Conservation (phyloP, 2,888 invertebrate genomes). For the Rhimphoctona megacephalus region DNA sequence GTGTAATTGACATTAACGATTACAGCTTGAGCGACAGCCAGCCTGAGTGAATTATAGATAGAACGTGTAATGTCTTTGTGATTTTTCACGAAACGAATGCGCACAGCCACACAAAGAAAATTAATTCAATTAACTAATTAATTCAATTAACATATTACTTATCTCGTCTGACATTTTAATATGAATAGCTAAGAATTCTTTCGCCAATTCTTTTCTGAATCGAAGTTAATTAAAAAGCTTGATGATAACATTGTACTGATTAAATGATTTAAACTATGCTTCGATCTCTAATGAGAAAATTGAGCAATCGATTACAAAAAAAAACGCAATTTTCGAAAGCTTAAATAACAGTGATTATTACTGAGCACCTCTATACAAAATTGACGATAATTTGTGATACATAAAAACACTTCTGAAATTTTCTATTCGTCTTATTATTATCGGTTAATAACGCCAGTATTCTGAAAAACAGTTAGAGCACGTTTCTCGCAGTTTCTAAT, state of each 20-base stretch:
- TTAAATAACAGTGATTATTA: conserved; percentile 23
- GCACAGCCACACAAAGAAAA: neutral
- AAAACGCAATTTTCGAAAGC: neutral
- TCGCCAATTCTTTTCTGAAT: neutral
- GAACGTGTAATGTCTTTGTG: conserved; percentile 14
- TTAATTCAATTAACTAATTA: neutral
- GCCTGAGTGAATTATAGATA: conserved; percentile 33
- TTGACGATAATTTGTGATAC: neutral
- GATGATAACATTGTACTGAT: neutral
- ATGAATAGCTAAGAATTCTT: too few relatives aligned
- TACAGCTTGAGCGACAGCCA: conserved; percentile 44
- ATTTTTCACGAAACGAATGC: neutral
- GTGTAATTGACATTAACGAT: conserved; percentile 65
- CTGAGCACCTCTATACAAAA: neutral
- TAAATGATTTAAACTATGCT: neutral
- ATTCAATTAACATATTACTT: too few relatives aligned
- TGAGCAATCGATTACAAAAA: neutral
- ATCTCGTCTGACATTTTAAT: too few relatives aligned
- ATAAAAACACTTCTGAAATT: conserved; percentile 26
- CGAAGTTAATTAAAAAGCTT: neutral
- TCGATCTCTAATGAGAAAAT: neutral
- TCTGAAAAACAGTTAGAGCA: conserved; percentile 47
- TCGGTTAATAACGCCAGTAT: conserved; percentile 35
- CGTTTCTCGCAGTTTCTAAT: conserved; percentile 63
- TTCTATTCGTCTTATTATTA: conserved; percentile 36